phyloP scores from a whole-genome alignment of 2,113 vertebrate species.

The Helogale parvula region DNA sequence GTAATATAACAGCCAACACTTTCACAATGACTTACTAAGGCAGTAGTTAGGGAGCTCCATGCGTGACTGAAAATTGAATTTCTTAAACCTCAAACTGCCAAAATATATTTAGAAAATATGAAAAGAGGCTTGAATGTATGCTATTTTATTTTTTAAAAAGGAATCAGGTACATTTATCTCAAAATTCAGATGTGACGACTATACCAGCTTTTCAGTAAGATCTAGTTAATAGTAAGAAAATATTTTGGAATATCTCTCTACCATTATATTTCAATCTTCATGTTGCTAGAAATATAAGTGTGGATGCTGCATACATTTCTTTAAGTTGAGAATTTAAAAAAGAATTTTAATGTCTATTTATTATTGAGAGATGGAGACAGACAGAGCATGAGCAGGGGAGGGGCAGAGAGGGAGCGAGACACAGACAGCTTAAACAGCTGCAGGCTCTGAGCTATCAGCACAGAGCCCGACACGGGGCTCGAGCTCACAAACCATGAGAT shows the following conservation, averaged over 20 bases:
- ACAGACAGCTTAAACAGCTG: too few species aligned
- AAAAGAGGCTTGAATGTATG: not conserved
- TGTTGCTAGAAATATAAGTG: not conserved
- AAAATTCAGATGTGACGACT: not conserved
- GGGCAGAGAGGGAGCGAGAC: too few species aligned
- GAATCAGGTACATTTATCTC: not conserved
- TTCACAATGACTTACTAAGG: not conserved
- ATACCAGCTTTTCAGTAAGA: not conserved
- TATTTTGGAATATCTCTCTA: not conserved
- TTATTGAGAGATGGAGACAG: too few species aligned
- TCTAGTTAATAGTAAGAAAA: not conserved
- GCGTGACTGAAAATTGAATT: not conserved
- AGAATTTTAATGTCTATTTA: too few species aligned
- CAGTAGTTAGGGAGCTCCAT: not conserved
- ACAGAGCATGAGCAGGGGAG: too few species aligned
- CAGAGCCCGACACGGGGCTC: too few species aligned
- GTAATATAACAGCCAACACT: not conserved
- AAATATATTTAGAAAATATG: conserved; percentile 17
- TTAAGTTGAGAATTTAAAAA: conserved; percentile 5
- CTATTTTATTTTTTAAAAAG: not conserved
- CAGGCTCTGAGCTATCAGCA: too few species aligned
- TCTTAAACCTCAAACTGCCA: not conserved
- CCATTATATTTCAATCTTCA: rapidly evolving
- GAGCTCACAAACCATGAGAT: too few species aligned
- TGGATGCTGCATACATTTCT: not conserved